Conservation (phyloP, 2,797 vertebrate species). For the Masticophis lateralis region DNA sequence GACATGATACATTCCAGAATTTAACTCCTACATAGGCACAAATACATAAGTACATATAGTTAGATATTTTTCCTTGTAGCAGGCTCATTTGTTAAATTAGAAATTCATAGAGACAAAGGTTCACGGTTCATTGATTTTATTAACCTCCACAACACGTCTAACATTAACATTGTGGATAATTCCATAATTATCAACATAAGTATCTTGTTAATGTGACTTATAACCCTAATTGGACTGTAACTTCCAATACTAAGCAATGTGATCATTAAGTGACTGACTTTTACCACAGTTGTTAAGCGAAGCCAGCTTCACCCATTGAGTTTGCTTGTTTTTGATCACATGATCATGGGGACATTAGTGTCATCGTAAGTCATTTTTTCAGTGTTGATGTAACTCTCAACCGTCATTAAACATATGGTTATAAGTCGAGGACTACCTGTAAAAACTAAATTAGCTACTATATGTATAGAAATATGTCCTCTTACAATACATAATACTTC, state of each 20-base stretch:
- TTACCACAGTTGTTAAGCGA: background rate
- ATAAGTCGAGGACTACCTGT: background rate
- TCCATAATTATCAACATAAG: background rate
- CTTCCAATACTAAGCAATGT: background rate
- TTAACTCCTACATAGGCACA: too few relatives aligned
- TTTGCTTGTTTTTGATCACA: background rate
- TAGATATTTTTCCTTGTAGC: too few relatives aligned
- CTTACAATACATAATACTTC: background rate
- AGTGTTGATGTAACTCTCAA: background rate
- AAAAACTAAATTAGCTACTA: background rate
- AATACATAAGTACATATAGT: too few relatives aligned
- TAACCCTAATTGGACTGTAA: background rate
- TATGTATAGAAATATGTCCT: background rate
- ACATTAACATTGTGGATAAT: background rate
- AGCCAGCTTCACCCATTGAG: background rate
- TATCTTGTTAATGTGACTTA: background rate
- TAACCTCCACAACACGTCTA: background rate
- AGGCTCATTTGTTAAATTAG: too few relatives aligned
- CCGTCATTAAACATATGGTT: background rate
- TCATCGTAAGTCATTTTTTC: background rate
- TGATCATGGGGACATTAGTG: background rate
- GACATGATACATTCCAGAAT: too few relatives aligned
- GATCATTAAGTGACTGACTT: background rate
- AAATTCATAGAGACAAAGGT: too few relatives aligned
- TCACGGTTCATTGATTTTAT: too few relatives aligned